phyloP scores from a whole-genome alignment of 2,113 vertebrate genomes.

The Amphilophus citrinellus region DNA sequence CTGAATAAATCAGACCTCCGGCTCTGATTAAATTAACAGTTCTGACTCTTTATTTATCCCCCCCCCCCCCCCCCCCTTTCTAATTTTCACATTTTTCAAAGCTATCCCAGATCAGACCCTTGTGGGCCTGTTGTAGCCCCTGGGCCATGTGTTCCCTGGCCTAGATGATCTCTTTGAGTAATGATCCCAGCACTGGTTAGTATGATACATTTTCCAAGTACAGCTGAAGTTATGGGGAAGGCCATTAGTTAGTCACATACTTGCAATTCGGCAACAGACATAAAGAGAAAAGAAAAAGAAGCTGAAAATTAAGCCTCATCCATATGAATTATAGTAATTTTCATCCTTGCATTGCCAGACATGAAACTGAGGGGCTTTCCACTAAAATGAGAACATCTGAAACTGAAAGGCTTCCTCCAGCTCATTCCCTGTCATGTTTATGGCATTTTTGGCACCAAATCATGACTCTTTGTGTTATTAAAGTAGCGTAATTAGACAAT shows the following conservation, averaged over 20 bases:
- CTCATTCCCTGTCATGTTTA: slow-evolving; percentile 26
- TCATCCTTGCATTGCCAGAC: slow-evolving; percentile 22
- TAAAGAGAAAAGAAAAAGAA: not conserved
- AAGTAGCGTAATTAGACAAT: slow-evolving; percentile 24
- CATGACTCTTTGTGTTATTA: not conserved
- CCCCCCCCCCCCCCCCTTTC: not conserved
- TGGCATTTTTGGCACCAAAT: slow-evolving; percentile 27
- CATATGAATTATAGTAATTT: slow-evolving; percentile 4
- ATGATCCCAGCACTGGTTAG: not conserved
- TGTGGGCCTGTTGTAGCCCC: not conserved
- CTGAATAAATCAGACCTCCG: not conserved
- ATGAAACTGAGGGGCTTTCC: slow-evolving; percentile 44
- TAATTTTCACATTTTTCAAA: not conserved
- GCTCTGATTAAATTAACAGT: not conserved
- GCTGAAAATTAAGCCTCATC: not conserved
- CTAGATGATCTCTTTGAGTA: not conserved
- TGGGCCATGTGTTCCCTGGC: not conserved
- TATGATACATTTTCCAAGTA: not conserved
- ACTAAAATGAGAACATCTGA: slow-evolving; percentile 13
- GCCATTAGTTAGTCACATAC: not conserved
- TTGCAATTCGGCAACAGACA: not conserved
- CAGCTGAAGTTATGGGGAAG: not conserved
- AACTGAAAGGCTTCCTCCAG: not conserved
- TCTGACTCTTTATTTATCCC: not conserved
- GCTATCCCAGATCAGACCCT: no score